A percentile compares a stretch with the other conserved stretches of the same genome.
These are phyloP conservation scores for Perithous albicinctus DNA, from an alignment of 2,888 invertebrate species.

Conservation along the genomic window DNA sequence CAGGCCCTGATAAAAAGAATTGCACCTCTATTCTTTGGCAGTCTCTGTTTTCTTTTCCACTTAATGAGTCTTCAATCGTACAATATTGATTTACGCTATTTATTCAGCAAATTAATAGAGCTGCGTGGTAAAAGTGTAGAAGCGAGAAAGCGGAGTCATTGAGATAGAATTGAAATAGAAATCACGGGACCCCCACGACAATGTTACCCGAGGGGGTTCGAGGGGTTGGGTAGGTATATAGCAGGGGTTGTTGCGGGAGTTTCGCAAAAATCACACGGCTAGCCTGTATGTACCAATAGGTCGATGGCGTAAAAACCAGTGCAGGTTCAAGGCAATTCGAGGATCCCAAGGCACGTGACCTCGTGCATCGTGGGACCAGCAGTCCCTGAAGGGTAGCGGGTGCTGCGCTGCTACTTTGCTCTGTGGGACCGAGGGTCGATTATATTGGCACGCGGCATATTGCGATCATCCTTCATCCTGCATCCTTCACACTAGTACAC, in stretches of 20 bases:
- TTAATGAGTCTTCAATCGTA: not conserved
- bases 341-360: slow-evolving; percentile 63
- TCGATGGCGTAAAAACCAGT: slow-evolving; percentile 53
- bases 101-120: slow-evolving; percentile 40
- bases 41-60: not conserved
- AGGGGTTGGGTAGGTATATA: slow-evolving; percentile 25
- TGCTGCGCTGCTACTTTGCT: slow-evolving; percentile 14
- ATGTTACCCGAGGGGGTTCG: not conserved
- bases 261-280: slow-evolving; percentile 79
- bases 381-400: slow-evolving; percentile 49
- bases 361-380: slow-evolving; percentile 65
- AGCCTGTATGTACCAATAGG: slow-evolving; percentile 66
- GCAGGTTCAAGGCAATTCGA: slow-evolving; percentile 65
- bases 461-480: slow-evolving; percentile 70
- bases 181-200: slow-evolving; percentile 35
- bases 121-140: slow-evolving; percentile 31
- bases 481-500: slow-evolving; percentile 13
- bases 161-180: slow-evolving; percentile 50
- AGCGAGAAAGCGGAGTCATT: slow-evolving; percentile 36
- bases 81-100: not conserved
- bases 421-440: slow-evolving; percentile 69
- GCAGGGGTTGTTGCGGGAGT: slow-evolving; percentile 27
- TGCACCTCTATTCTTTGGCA: not conserved
- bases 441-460: slow-evolving; percentile 84
- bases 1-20: not conserved